Conservation (phyloP, 2,888 invertebrate species). For the Gortyna flavago region DNA sequence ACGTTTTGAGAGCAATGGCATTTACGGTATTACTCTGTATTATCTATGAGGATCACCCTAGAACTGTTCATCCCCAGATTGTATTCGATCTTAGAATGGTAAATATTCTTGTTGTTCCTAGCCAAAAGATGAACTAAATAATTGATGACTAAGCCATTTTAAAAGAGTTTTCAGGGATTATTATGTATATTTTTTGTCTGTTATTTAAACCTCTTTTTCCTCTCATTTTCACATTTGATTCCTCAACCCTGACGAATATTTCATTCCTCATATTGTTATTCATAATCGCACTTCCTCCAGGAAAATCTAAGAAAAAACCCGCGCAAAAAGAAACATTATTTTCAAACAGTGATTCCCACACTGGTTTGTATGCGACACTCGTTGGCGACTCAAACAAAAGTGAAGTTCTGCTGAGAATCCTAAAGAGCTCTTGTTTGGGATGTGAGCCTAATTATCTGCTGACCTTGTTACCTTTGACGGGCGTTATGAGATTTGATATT, state of each 20-base stretch:
- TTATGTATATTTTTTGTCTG: background rate
- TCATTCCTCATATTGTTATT: constrained; percentile 34
- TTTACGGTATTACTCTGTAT: background rate
- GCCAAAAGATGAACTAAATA: background rate
- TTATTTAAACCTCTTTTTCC: background rate
- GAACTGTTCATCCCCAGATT: background rate
- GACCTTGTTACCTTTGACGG: constrained; percentile 49
- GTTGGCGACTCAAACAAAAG: constrained; percentile 62
- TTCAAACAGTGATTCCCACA: constrained; percentile 55
- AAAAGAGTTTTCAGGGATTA: background rate
- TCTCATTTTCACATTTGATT: background rate
- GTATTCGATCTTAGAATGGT: background rate
- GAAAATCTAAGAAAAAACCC: constrained; percentile 26
- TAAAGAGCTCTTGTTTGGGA: constrained; percentile 45
- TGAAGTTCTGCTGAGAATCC: constrained; percentile 60
- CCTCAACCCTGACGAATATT: constrained; percentile 27
- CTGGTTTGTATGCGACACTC: constrained; percentile 65
- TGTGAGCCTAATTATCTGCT: constrained; percentile 54
- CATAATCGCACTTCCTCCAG: constrained; percentile 43
- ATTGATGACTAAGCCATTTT: background rate
- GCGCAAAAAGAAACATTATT: constrained; percentile 58
- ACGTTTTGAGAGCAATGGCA: background rate
- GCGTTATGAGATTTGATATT: constrained; percentile 52
- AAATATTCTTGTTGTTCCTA: background rate
- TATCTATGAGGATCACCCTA: background rate